These are phyloP conservation scores for Crocidura indochinensis DNA, from an alignment of 2,797 vertebrate species.

Conservation along the genomic window DNA sequence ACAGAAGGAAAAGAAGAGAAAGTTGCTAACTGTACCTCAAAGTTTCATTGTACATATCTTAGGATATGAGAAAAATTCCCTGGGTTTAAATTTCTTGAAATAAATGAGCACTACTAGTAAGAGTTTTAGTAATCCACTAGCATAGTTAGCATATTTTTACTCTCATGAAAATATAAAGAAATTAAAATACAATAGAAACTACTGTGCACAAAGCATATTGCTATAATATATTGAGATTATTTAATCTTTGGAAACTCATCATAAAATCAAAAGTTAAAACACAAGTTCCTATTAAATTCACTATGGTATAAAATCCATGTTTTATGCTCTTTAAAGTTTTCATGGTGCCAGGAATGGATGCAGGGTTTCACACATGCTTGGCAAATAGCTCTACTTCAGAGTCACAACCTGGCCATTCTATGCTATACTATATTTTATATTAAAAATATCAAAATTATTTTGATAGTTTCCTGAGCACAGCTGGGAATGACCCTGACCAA, in stretches of 20 bases:
- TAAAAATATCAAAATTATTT: too few species aligned
- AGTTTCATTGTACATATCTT: not conserved
- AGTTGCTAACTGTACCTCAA: not conserved
- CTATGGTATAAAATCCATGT: conserved; percentile 7
- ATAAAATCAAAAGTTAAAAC: conserved; percentile 48
- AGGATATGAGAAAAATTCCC: conserved; percentile 30
- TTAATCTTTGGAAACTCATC: conserved; percentile 58
- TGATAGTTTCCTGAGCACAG: not conserved
- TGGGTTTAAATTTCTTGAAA: conserved; percentile 56
- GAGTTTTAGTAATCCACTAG: conserved; percentile 34
- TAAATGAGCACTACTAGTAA: conserved; percentile 11
- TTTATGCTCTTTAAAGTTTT: conserved; percentile 26
- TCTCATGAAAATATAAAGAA: conserved; percentile 57
- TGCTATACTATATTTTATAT: conserved; percentile 19
- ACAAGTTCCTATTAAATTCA: conserved; percentile 55
- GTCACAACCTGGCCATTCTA: not conserved
- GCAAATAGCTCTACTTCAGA: too few species aligned
- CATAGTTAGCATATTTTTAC: conserved; percentile 46
- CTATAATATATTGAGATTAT: not conserved
- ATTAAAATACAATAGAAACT: not conserved
- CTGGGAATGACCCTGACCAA: too few species aligned
- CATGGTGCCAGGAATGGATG: too few species aligned
- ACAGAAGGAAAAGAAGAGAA: not conserved
- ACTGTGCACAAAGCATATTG: conserved; percentile 55
- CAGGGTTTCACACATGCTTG: too few species aligned